Conservation (phyloP, 1,140 invertebrate species). For the Leptopilina clavipes region DNA sequence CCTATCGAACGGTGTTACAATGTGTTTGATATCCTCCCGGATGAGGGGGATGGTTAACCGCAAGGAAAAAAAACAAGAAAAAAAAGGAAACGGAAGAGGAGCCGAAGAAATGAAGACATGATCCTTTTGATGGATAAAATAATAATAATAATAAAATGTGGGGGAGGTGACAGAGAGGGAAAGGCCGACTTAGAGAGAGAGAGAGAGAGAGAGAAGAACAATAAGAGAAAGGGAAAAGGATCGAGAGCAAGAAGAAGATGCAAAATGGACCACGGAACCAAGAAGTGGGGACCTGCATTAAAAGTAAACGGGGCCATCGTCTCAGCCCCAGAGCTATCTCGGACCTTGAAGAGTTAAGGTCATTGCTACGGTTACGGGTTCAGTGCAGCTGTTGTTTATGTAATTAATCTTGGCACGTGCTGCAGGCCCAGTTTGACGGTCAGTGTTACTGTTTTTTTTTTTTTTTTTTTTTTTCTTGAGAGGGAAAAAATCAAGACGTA, state of each 20-base stretch:
- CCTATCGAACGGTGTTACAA: neutral
- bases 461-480: too few relatives aligned
- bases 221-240: slow-evolving; percentile 51
- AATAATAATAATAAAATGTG: slow-evolving; percentile 48
- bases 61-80: neutral
- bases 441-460: too few relatives aligned
- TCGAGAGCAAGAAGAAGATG: slow-evolving; percentile 56
- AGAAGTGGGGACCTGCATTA: slow-evolving; percentile 75
- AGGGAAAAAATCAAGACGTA: slow-evolving; percentile 41
- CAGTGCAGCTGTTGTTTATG: slow-evolving; percentile 55
- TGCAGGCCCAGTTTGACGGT: slow-evolving; percentile 54
- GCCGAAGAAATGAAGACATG: neutral
- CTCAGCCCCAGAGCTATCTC: slow-evolving; percentile 72
- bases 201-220: slow-evolving; percentile 41
- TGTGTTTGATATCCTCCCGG: slow-evolving; percentile 10
- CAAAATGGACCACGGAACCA: slow-evolving; percentile 60
- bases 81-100: slow-evolving; percentile 37
- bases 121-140: too few relatives aligned
- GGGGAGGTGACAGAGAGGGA: slow-evolving; percentile 52
- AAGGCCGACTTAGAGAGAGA: neutral
- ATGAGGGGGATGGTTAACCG: slow-evolving; percentile 7
- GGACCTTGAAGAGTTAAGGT: slow-evolving; percentile 71
- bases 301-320: slow-evolving; percentile 75
- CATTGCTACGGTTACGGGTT: slow-evolving; percentile 57
- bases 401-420: slow-evolving; percentile 54